Base-by-base conservation (phyloP, 2,113 vertebrate species). In the Cavia aperea region DNA sequence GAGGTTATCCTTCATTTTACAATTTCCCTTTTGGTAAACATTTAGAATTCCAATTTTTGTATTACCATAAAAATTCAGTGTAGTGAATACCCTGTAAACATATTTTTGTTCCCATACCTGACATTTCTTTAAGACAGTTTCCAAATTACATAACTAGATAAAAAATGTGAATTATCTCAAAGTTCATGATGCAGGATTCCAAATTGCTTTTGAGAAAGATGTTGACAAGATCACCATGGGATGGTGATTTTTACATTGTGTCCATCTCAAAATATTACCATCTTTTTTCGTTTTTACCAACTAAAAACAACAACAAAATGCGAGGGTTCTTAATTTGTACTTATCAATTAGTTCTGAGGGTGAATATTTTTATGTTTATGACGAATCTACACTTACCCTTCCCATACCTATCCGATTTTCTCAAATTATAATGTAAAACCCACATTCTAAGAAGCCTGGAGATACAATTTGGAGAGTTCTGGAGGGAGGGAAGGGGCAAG, bases 81-180 rank as follows among this genome's bases (percentile, higher is more conserved):
- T n/a, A n/a, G 19, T 75, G n/a, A 92, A 82, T 43, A 36, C 0
- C 31, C 21, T 86, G 15, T 33, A 89, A 60, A 66, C 10, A 29
- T 8, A 56, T 29, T n/a, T 91, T 79, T 89, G 49, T 56, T 68
- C 73, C 81, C 15, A 11, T 58, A 51, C 73, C 77, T 89, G 65
- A 11, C 75, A 46, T 93, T 84, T 89, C 49, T 91, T 93, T 86
- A 79, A 81, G 68, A 81, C 10, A 63, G 16, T 43, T 82, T 94
- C 89, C n/a, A 92, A 93, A 88, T 79, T 23, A 66, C 18, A 21
- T 9, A 90, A 72, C 23, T 88, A 39, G 9, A 86, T 91, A 54
- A 79, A 86, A 93, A 79, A 90, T 79, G 49, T 14, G 51, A 93
- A 92, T 92, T 86, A 88, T 94, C 88, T 88, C 90, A 82, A 89